phyloP scores from a whole-genome alignment of 1,140 invertebrate species.

The Zophobas morio region DNA sequence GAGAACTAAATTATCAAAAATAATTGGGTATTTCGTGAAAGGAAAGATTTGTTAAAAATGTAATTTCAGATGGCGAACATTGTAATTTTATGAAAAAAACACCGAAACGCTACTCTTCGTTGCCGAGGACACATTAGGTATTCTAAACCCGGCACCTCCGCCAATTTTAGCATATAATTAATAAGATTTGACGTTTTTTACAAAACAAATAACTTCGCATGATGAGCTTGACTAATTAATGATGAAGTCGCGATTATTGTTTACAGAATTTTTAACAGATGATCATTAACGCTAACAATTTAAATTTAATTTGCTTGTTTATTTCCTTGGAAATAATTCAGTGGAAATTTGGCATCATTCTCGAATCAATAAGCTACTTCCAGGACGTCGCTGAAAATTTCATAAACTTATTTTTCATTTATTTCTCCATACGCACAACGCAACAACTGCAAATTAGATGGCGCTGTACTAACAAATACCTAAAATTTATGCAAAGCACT shows the following conservation, averaged over 20 bases:
- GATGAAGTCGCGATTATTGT: background rate
- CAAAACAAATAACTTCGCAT: background rate
- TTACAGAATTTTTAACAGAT: background rate
- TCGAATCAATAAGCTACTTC: background rate
- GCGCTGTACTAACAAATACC: too few species aligned
- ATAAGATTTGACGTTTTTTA: background rate
- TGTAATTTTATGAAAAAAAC: too few species aligned
- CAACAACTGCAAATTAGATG: too few species aligned
- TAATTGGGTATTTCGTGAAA: too few species aligned
- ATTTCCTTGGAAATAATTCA: background rate
- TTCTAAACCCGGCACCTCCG: too few species aligned
- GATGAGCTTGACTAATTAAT: background rate
- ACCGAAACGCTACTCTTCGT: too few species aligned
- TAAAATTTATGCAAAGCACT: too few species aligned
- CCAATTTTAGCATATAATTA: background rate
- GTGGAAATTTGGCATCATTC: background rate
- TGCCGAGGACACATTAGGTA: too few species aligned
- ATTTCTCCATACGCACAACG: background rate
- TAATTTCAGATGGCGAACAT: too few species aligned
- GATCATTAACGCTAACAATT: background rate
- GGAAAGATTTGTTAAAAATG: too few species aligned
- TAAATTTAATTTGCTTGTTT: slow-evolving; percentile 1
- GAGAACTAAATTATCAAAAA: too few species aligned
- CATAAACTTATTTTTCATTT: background rate
- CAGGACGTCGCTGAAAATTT: background rate